Evolutionary conservation across 2,113 vertebrate genomes (phyloP).

Genomic region (Microtus oregoni): DNA sequence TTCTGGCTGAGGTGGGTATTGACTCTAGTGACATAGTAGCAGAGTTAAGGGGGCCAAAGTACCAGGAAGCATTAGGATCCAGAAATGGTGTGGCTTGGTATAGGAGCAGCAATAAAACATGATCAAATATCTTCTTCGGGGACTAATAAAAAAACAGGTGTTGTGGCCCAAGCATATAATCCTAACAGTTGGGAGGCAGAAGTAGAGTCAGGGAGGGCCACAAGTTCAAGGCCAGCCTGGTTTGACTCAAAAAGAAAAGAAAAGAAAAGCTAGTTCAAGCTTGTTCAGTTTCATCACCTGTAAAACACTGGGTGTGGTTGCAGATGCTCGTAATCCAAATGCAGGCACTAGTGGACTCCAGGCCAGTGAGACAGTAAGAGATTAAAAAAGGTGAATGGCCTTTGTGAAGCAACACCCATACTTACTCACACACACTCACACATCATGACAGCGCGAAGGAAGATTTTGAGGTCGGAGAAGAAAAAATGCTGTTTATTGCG

Average conservation of each 20-base stretch:
- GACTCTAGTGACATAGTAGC: not conserved
- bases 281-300: not conserved
- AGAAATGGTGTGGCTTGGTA: not conserved
- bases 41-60: not conserved
- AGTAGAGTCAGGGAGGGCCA: not conserved
- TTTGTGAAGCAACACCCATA: not conserved
- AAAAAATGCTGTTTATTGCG: slow-evolving; percentile 18
- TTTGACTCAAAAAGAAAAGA: too few relatives aligned
- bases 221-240: not conserved
- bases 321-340: not conserved
- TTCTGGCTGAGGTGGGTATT: not conserved
- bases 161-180: not conserved
- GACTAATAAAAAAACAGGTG: not conserved
- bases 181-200: not conserved
- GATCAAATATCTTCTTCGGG: not conserved
- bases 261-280: not conserved
- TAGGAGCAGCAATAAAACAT: not conserved
- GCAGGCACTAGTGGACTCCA: not conserved
- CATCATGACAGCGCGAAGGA: not conserved
- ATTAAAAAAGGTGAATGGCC: not conserved
- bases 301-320: not conserved
- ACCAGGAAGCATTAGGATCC: not conserved
- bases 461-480: slow-evolving; percentile 10
- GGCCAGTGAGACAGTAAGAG: not conserved
- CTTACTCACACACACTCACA: too few relatives aligned